Evolutionary conservation across 2,888 invertebrate genomes (phyloP).

Genomic region (Smittia sp.): DNA sequence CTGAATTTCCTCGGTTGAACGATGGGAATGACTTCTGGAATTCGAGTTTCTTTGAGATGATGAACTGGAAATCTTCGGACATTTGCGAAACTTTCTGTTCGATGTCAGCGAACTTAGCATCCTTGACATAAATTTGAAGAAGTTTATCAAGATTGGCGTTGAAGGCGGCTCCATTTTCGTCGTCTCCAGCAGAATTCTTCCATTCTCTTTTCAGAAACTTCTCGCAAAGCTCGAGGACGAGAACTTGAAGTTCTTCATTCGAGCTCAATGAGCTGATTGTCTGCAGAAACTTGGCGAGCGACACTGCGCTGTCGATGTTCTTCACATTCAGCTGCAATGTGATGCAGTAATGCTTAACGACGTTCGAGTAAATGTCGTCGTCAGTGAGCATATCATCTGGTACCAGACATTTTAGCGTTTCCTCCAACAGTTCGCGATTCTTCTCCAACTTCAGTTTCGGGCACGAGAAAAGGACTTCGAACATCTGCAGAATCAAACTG

Average conservation of each 20-base stretch:
- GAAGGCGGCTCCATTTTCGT: constrained; percentile 14
- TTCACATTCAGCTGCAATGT: background rate
- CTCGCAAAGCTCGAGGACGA: background rate
- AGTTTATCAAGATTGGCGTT: constrained; percentile 23
- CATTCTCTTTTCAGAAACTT: background rate
- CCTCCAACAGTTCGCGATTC: background rate
- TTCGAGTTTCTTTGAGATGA: background rate
- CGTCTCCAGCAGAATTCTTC: background rate
- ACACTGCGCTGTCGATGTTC: constrained; percentile 20
- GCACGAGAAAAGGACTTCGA: background rate
- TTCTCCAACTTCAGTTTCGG: background rate
- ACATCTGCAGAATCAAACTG: background rate
- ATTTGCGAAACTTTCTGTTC: background rate
- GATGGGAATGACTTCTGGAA: constrained; percentile 14
- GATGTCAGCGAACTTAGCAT: background rate
- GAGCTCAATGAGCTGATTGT: background rate
- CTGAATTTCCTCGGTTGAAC: background rate
- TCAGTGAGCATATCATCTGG: background rate
- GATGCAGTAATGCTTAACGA: background rate
- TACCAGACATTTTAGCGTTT: background rate
- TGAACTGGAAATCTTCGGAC: background rate
- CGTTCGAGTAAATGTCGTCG: background rate
- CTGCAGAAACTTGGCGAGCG: background rate
- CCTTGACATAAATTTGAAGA: constrained; percentile 5
- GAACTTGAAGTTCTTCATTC: background rate